Base-by-base conservation (phyloP, 2,113 vertebrate species). In the Pachyramphus minor region DNA sequence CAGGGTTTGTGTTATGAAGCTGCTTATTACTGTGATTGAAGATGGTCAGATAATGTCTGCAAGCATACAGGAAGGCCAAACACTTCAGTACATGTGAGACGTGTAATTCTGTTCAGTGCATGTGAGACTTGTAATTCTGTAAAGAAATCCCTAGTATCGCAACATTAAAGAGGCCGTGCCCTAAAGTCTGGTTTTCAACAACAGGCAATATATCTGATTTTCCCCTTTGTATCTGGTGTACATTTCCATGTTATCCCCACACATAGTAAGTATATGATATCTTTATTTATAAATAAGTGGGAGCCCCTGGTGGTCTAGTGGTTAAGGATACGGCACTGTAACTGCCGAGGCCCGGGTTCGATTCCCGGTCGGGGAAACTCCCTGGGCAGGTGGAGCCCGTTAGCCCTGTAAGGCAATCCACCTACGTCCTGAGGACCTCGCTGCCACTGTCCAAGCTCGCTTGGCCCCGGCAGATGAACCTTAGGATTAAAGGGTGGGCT, bases 61-160 rank as follows among this genome's bases (percentile, higher is more conserved):
- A 44, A 66, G 8, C 0, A 0, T 13, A 8, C 12, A 49, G 27
- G n/a, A 42, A 67, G 6, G 7, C 12, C 17, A 2, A 0, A 1
- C 14, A 15, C 50, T 81, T 47, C 27, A 41, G 18, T 11, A 44
- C 11, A 9, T 4, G 6, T 28, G 21, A n/a, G 55, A 71, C 7
- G n/a, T n/a, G n/a, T n/a, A n/a, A n/a, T n/a, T n/a, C n/a, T n/a
- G n/a, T 81, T 47, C 27, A 41, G 18, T 11, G 41, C 11, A 9
- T 4, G 6, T 28, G 21, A n/a, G 55, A 71, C 7, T 50, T 49
- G 12, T 1, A 58, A 6, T 76, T 91, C 63, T 9, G 3, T 53
- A 49, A 83, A 56, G 27, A 76, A 64, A 37, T 1, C 2, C 6
- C 11, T 35, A 9, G 12, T 20, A 35, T 35, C 9, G 14, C 25